Evolutionary conservation across 2,888 invertebrate genomes (phyloP), one percentile per base, ranked within the genome.

Genomic region (Malacosoma neustria): DNA sequence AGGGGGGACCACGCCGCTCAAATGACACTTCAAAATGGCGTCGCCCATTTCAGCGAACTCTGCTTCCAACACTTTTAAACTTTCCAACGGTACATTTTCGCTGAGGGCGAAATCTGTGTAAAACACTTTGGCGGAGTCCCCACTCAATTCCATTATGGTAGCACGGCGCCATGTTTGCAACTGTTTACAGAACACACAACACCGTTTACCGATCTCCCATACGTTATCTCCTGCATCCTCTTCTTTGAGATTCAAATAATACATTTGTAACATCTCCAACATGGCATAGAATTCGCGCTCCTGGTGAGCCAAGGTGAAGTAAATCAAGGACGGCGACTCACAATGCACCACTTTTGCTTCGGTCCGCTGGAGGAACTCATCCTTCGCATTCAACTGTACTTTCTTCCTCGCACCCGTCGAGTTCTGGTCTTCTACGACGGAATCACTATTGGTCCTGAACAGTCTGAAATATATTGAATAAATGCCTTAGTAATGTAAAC

Each of bases 1-100:
- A 0, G 92, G 91, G 0, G 95, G 91, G 14, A 79, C 69, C 6
- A 95, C 87, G 12, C 92, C 91, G 1, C 88, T 89, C 35, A 96
- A 62, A 58, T 91, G 91, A 43, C 94, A 92, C 46, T 88, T 88
- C 13, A 90, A 76, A 0, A 90, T 89, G 0, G 89, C 89, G 40
- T 89, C 87, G 0, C 88, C 86, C 1, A 87, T 65, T 0, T 66
- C 61, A 4, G 67, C 57, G 43, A 92, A 91, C 5, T 82, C 65
- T 0, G 72, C 51, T 7, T 82, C 61, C 3, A 93, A 72, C 1
- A 79, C 70, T 35, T 80, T 88, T 11, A 93, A 63, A 33, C 77
- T 62, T 1, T 72, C 56, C 0, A 57, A 35, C 0, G 68, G 59
- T 9, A 91, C 76, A 1, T 71, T 73, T 45, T 89, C 87, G 2